Evolutionary conservation across 1,140 invertebrate genomes (phyloP).

Genomic region (Leptoteleia sp.): DNA sequence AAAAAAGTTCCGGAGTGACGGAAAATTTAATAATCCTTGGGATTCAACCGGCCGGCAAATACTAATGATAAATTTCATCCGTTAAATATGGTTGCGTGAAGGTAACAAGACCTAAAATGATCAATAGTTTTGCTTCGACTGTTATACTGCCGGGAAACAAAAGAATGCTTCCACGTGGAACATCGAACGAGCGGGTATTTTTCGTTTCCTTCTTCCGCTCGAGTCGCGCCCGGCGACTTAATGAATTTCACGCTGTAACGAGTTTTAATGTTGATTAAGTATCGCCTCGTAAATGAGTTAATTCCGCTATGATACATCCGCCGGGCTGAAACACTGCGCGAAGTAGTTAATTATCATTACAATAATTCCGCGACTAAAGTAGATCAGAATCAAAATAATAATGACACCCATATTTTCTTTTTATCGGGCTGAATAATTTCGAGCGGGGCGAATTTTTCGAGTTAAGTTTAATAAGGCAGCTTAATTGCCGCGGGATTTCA

Average conservation of each 20-base stretch:
- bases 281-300: conserved; percentile 49
- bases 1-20: too few relatives aligned
- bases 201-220: conserved; percentile 1
- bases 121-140: too few relatives aligned
- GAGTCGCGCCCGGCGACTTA: conserved; percentile 18
- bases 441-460: conserved; percentile 8
- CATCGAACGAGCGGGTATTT: conserved; percentile 10
- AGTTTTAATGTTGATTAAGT: conserved; percentile 60
- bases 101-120: too few relatives aligned
- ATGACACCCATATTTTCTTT: conserved; percentile 45
- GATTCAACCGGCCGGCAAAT: too few relatives aligned
- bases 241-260: conserved; percentile 48
- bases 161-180: neutral
- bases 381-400: conserved; percentile 57
- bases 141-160: neutral
- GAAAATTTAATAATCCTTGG: too few relatives aligned
- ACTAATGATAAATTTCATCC: too few relatives aligned
- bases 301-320: conserved; percentile 46
- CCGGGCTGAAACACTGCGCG: conserved; percentile 9
- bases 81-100: too few relatives aligned
- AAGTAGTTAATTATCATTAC: conserved; percentile 58
- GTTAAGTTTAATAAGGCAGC: conserved; percentile 35
- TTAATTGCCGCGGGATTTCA: conserved; percentile 42
- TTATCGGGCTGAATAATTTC: conserved; percentile 30
- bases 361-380: conserved; percentile 49